phyloP scores from a whole-genome alignment of 92 coral and sea anemone genomes.

The Chrysogorgia sp. region DNA sequence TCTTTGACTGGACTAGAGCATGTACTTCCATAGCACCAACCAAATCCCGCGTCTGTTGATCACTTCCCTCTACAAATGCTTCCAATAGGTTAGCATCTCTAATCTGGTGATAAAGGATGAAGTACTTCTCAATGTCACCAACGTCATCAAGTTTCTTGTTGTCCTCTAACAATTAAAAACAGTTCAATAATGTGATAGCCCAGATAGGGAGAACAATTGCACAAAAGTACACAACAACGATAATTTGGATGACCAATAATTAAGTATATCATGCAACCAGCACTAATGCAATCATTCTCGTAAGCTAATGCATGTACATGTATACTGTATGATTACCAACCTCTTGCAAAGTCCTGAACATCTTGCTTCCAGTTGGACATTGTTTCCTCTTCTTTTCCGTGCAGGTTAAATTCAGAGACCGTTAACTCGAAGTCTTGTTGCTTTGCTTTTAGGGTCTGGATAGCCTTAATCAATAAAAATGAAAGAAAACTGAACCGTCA shows the following conservation, averaged over 20 bases:
- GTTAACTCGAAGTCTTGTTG: slow-evolving; percentile 9
- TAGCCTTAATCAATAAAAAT: not conserved
- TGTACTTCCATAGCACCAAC: slow-evolving; percentile 11
- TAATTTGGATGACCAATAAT: not conserved
- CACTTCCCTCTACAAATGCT: slow-evolving; percentile 15
- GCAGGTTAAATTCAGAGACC: not conserved
- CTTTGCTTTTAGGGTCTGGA: not conserved
- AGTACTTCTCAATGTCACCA: not conserved
- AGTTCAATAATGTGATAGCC: no score
- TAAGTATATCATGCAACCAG: no score
- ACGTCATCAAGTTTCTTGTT: no score
- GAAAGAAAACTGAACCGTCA: no score
- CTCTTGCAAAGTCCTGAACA: no score
- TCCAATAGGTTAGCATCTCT: slow-evolving; percentile 6
- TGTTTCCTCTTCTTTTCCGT: not conserved
- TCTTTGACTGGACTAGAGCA: not conserved
- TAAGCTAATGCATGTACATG: no score
- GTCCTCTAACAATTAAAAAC: no score
- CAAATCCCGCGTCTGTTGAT: slow-evolving; percentile 15
- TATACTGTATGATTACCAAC: no score
- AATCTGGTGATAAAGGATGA: slow-evolving; percentile 9
- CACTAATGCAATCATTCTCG: not conserved
- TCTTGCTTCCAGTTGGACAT: slow-evolving; percentile 9
- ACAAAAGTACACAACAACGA: not conserved
- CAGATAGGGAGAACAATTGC: no score